These are phyloP conservation scores for Piprites chloris DNA, from an alignment of 2,113 vertebrate species.

Conservation along the genomic window DNA sequence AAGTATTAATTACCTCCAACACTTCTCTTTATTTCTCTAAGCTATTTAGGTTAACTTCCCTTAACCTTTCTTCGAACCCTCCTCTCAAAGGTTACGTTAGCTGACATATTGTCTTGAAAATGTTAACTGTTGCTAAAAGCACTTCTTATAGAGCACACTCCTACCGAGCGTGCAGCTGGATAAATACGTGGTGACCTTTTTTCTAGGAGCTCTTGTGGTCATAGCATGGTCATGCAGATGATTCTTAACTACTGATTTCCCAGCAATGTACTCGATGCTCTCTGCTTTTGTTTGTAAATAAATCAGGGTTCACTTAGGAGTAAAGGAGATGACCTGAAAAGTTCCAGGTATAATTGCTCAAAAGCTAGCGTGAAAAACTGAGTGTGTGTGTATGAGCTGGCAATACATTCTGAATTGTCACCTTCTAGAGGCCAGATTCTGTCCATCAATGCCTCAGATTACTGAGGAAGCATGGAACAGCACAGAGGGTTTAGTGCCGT, in stretches of 20 bases:
- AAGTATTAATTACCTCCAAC: slow-evolving; percentile 53
- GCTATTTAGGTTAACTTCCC: slow-evolving; percentile 55
- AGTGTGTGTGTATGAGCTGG: neutral
- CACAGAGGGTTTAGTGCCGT: neutral
- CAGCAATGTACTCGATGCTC: neutral
- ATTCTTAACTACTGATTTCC: neutral
- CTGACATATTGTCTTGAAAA: slow-evolving; percentile 65
- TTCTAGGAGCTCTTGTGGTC: neutral
- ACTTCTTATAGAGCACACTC: slow-evolving; percentile 11
- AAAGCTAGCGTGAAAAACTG: neutral
- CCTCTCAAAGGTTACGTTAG: slow-evolving; percentile 49
- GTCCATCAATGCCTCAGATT: neutral
- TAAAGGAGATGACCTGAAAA: neutral
- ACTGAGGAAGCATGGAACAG: neutral
- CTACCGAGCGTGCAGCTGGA: neutral
- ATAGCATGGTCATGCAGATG: neutral
- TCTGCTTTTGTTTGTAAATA: neutral
- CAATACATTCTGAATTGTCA: neutral
- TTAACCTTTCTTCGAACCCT: slow-evolving; percentile 53
- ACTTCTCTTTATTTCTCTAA: slow-evolving; percentile 43
- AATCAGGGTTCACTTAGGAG: neutral
- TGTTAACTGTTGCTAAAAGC: slow-evolving; percentile 59
- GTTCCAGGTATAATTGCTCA: neutral
- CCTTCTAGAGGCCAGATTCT: neutral
- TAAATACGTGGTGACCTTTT: slow-evolving; percentile 24